These are phyloP conservation scores for Salpingus planirostris DNA, from an alignment of 2,888 invertebrate species.

Conservation along the genomic window DNA sequence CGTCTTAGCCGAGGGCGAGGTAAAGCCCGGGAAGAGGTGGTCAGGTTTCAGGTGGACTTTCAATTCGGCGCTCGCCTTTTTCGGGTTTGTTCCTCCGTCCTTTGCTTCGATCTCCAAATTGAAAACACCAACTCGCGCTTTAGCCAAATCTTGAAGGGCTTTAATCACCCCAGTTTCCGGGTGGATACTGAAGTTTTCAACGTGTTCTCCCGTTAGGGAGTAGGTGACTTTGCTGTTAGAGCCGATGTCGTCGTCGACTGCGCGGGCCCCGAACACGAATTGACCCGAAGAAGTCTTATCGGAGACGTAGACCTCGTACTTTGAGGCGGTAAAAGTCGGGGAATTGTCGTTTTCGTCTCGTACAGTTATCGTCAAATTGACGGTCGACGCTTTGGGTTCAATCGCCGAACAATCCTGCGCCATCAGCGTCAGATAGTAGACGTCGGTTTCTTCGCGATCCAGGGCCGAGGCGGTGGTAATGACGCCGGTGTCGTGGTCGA, in stretches of 20 bases:
- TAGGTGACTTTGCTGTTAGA: conserved; percentile 75
- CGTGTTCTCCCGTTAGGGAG: conserved; percentile 66
- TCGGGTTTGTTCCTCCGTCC: conserved; percentile 65
- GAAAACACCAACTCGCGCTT: conserved; percentile 53
- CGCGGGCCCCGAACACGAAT: conserved; percentile 86
- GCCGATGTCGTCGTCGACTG: conserved; percentile 74
- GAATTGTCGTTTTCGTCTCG: conserved; percentile 81
- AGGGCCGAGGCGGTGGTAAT: conserved; percentile 64
- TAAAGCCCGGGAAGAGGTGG: conserved; percentile 72
- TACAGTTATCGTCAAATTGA: conserved; percentile 71
- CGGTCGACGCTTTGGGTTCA: conserved; percentile 72
- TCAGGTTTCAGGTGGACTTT: conserved; percentile 68
- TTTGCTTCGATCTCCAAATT: conserved; percentile 69
- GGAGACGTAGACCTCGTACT: conserved; percentile 73
- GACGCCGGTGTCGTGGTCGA: conserved; percentile 69
- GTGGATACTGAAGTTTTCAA: conserved; percentile 70
- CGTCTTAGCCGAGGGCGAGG: conserved; percentile 56
- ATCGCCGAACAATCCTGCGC: conserved; percentile 85
- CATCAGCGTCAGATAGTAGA: conserved; percentile 74
- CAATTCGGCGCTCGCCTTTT: conserved; percentile 65
- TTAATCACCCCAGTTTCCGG: conserved; percentile 79
- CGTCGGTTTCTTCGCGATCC: conserved; percentile 70
- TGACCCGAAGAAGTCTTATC: conserved; percentile 71
- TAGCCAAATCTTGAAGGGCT: conserved; percentile 59
- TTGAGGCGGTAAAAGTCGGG: conserved; percentile 64